Base-by-base conservation (phyloP, 2,113 vertebrate genomes). In the Chinchilla lanigera region DNA sequence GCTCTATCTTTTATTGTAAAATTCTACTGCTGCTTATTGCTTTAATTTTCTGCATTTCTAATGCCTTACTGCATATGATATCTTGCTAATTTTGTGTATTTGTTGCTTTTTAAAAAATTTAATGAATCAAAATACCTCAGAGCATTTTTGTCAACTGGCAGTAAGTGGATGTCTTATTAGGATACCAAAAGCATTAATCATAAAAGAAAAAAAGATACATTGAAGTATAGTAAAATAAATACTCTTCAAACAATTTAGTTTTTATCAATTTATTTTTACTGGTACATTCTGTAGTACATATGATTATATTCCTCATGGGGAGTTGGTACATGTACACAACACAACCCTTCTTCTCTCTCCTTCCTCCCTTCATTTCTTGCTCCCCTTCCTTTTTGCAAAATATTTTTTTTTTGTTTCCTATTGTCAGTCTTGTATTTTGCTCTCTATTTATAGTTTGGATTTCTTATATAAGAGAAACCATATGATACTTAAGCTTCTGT, bases 121-220 rank as follows among this genome's bases (percentile, higher is more conserved):
- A 30, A 52, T 11, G 83, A 81, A 4, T 84, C 69, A 90, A 90
- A 69, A 35, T 20, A 85, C 38, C 56, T 22, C 1, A 71, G 3
- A 88, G 44, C 7, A 77, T 69, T 13, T 87, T 85, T 81, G 54
- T 81, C 24, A 71, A 2, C 2, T 91, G 58, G 33, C 30, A 90
- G 33, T 47, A 71, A 22, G 60, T 17, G 82, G 41, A 67, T 75
- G 56, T 94, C 75, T 94, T 65, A 69, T 69, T 63, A 89, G 52
- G 28, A 61, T 1, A 84, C 3, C 16, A 47, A 93, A 82, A 94
- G 8, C 1, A 84, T 56, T 58, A 86, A 56, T 14, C 16, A 9
- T 80, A 86, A 92, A 86, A 65, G 11, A n/a, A 63, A 95, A 96
- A 95, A 58, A 38, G 44, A 93, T 17, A 61, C 81, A 69, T 50